phyloP scores from a whole-genome alignment of 1,140 invertebrate species.

The Eriosoma lanigerum region DNA sequence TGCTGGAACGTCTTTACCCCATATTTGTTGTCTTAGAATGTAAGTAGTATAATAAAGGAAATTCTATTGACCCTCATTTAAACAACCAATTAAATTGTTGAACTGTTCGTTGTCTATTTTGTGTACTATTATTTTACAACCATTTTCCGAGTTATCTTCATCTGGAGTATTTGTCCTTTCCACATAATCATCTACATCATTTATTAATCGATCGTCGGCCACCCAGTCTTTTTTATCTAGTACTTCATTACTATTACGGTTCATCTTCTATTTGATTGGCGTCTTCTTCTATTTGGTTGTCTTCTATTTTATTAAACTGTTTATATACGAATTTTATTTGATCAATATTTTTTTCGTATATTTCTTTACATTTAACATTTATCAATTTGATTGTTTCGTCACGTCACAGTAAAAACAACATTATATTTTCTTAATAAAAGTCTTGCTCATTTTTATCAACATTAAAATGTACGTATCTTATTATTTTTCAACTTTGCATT shows the following conservation, averaged over 20 bases:
- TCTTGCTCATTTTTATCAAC: constrained; percentile 1
- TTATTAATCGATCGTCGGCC: background rate
- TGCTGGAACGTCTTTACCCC: background rate
- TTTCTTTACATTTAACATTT: constrained; percentile 13
- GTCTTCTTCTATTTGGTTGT: too few species aligned
- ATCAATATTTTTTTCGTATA: background rate
- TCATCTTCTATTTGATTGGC: background rate
- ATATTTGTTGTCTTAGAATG: constrained; percentile 2
- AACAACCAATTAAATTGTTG: background rate
- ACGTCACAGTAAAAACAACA: constrained; percentile 12
- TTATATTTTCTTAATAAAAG: constrained; percentile 1
- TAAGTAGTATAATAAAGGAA: constrained; percentile 19
- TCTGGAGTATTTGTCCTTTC: background rate
- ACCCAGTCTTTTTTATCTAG: constrained; percentile 17
- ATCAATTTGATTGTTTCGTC: background rate
- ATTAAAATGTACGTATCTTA: background rate
- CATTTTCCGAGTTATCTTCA: background rate
- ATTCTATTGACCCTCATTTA: background rate
- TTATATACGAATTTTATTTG: background rate
- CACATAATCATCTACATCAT: background rate
- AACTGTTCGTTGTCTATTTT: background rate
- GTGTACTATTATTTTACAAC: background rate
- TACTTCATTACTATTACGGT: background rate
- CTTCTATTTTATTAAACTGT: too few species aligned
- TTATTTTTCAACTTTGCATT: constrained; percentile 22